Evolutionary conservation across 2,113 vertebrate genomes (phyloP).

Genomic region (Pontoporia blainvillei): DNA sequence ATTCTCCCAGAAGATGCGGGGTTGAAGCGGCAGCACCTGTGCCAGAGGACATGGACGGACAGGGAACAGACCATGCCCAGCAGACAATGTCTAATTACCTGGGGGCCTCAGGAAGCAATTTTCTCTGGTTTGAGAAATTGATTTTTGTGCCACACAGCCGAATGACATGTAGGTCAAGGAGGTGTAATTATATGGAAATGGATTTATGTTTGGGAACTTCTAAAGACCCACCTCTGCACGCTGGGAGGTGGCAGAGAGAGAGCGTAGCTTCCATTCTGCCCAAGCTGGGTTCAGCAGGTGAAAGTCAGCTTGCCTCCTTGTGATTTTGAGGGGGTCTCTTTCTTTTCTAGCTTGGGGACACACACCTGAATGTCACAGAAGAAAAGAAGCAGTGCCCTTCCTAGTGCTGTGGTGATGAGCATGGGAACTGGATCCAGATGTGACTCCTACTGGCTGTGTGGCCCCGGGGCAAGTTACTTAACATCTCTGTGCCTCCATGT

Average conservation of each 20-base stretch:
- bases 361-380: neutral
- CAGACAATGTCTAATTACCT: slow-evolving; percentile 47
- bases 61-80: slow-evolving; percentile 23
- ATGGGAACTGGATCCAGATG: neutral
- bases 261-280: neutral
- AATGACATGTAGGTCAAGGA: slow-evolving; percentile 62
- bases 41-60: neutral
- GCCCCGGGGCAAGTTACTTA: neutral
- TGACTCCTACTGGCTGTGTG: neutral
- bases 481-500: neutral
- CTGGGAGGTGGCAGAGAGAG: neutral
- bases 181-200: slow-evolving; percentile 55
- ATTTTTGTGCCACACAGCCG: slow-evolving; percentile 25
- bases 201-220: slow-evolving; percentile 45
- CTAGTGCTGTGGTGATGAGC: neutral
- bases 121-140: slow-evolving; percentile 58
- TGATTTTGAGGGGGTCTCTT: neutral
- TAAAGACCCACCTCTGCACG: neutral
- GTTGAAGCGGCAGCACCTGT: neutral
- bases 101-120: slow-evolving; percentile 51
- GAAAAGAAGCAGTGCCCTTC: neutral
- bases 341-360: neutral
- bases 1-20: neutral
- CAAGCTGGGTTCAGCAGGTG: neutral
- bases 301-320: neutral